Evolutionary conservation across 2,888 invertebrate genomes (phyloP).

Genomic region (Catotricha subobsoleta): DNA sequence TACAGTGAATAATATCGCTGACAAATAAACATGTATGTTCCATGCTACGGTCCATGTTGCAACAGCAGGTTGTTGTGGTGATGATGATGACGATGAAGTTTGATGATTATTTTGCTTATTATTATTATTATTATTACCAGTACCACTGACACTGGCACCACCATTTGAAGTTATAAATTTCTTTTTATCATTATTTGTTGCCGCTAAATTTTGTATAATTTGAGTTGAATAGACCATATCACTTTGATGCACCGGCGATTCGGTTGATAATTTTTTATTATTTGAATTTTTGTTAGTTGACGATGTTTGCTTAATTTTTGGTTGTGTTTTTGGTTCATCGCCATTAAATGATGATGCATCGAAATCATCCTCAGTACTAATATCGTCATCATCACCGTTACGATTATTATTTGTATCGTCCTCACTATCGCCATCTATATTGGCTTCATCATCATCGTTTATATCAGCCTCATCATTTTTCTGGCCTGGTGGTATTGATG

Average conservation of each 20-base stretch:
- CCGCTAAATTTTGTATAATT: constrained; percentile 39
- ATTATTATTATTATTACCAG: too few species aligned
- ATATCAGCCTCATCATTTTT: constrained; percentile 6
- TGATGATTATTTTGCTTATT: too few species aligned
- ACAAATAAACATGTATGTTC: constrained; percentile 80
- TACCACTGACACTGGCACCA: too few species aligned
- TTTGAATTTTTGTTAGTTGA: background rate
- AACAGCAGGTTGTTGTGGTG: constrained; percentile 4
- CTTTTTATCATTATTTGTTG: constrained; percentile 34
- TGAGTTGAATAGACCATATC: constrained; percentile 36
- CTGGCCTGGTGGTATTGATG: constrained; percentile 6
- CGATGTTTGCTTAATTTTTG: constrained; percentile 19
- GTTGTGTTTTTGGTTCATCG: constrained; percentile 16
- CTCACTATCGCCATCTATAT: constrained; percentile 6
- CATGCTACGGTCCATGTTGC: constrained; percentile 67
- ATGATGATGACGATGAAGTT: too few species aligned
- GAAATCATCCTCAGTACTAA: background rate
- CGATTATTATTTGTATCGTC: too few species aligned
- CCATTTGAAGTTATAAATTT: constrained; percentile 12
- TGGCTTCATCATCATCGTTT: constrained; percentile 6
- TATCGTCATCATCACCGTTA: constrained; percentile 7
- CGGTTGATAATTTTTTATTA: constrained; percentile 17
- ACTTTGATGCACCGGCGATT: constrained; percentile 32
- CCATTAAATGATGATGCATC: constrained; percentile 1
- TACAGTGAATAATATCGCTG: constrained; percentile 67